Percentiles rank a stretch among this genome's conserved stretches.
Conservation (phyloP, 2,797 vertebrate species). For the Otus scops region DNA sequence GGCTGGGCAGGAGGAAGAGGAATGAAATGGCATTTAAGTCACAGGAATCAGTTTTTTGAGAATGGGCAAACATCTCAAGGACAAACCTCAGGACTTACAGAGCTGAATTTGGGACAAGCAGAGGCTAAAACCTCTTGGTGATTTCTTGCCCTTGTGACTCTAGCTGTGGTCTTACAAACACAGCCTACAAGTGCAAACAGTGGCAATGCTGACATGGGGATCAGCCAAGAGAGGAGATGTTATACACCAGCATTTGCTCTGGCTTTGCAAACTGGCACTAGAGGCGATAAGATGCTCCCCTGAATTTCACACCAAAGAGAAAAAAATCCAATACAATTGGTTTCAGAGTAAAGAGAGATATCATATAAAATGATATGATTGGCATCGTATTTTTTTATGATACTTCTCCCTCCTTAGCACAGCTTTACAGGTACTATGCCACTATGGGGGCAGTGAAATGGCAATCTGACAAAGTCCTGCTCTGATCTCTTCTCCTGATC, state of each 20-base stretch:
- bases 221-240: neutral
- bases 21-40: slow-evolving; percentile 18
- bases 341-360: neutral
- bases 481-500: neutral
- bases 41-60: neutral
- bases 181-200: neutral
- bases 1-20: neutral
- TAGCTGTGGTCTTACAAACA: neutral
- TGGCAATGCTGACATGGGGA: neutral
- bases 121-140: neutral
- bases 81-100: neutral
- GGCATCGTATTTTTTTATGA: neutral
- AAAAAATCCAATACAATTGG: neutral
- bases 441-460: neutral
- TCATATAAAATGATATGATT: neutral
- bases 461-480: neutral
- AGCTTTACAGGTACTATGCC: neutral
- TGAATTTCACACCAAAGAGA: neutral
- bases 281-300: neutral
- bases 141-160: neutral
- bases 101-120: neutral
- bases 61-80: slow-evolving; percentile 1
- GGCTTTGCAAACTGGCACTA: neutral
- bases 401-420: neutral
- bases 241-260: neutral